These are phyloP conservation scores for Pristionchus pacificus DNA, from an alignment of 1,140 invertebrate genomes.

Conservation along the genomic window DNA sequence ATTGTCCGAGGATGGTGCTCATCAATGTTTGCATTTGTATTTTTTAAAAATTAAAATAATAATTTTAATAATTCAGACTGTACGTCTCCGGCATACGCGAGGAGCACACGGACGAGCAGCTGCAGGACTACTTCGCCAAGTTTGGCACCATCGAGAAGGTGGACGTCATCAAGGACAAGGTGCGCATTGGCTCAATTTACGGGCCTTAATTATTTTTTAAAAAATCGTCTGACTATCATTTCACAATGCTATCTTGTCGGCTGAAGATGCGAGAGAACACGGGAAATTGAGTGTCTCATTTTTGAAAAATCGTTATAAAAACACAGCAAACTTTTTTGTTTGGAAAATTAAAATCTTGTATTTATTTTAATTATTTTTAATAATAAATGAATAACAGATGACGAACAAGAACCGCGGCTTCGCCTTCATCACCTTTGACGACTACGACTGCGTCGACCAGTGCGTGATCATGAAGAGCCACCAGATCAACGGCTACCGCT, in stretches of 20 bases:
- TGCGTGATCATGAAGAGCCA: slow-evolving; percentile 66
- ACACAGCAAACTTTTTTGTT: slow-evolving; percentile 16
- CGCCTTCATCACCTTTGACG: slow-evolving; percentile 90
- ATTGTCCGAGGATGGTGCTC: no score
- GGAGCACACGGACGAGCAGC: slow-evolving; percentile 49
- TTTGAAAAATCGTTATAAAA: neutral
- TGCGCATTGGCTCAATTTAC: neutral
- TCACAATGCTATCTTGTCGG: slow-evolving; percentile 1
- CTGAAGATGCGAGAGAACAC: slow-evolving; percentile 1
- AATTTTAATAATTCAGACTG: no score
- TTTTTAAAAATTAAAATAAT: no score
- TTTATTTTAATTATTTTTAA: slow-evolving; percentile 9
- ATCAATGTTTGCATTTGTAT: no score
- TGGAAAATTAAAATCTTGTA: slow-evolving; percentile 12
- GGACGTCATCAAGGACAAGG: neutral
- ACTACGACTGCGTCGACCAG: slow-evolving; percentile 92
- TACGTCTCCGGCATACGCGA: slow-evolving; percentile 81
- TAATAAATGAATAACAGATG: slow-evolving; percentile 76
- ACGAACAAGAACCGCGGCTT: slow-evolving; percentile 86
- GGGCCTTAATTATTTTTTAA: neutral
- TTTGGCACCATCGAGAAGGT: slow-evolving; percentile 79
- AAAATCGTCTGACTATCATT: neutral
- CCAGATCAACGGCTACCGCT: slow-evolving; percentile 59
- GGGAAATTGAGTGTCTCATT: slow-evolving; percentile 13
- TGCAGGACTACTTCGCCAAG: slow-evolving; percentile 82